phyloP scores from a whole-genome alignment of 2,113 vertebrate species.

The Gallinago undulata region DNA sequence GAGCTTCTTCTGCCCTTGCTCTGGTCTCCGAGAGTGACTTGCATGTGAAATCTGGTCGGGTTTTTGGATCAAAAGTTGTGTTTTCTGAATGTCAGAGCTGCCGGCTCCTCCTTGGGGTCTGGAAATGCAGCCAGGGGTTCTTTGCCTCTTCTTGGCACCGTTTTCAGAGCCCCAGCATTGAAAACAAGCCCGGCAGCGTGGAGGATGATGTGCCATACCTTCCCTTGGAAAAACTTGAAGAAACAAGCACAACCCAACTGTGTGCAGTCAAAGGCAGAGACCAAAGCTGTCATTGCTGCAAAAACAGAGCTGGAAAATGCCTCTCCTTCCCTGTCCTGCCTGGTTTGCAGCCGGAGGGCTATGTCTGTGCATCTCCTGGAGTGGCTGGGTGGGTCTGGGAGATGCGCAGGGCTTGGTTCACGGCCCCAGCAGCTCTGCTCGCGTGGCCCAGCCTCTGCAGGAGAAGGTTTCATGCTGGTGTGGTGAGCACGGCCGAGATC shows the following conservation, averaged over 20 bases:
- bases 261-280: neutral
- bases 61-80: neutral
- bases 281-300: neutral
- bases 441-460: neutral
- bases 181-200: neutral
- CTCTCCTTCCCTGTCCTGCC: neutral
- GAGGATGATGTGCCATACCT: neutral
- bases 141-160: accelerated
- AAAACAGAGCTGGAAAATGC: neutral
- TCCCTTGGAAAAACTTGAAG: neutral
- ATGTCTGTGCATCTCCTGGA: neutral
- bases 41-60: neutral
- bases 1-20: neutral
- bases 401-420: neutral
- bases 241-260: neutral
- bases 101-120: neutral
- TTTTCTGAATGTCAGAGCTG: neutral
- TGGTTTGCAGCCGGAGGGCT: neutral
- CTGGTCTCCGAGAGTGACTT: neutral
- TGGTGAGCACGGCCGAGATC: accelerated
- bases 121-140: neutral
- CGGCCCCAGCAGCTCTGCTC: accelerated
- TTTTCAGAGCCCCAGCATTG: accelerated
- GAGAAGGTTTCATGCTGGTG: neutral
- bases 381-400: neutral